phyloP scores from a whole-genome alignment of 1,140 invertebrate genomes.

The Papilio dardanus region DNA sequence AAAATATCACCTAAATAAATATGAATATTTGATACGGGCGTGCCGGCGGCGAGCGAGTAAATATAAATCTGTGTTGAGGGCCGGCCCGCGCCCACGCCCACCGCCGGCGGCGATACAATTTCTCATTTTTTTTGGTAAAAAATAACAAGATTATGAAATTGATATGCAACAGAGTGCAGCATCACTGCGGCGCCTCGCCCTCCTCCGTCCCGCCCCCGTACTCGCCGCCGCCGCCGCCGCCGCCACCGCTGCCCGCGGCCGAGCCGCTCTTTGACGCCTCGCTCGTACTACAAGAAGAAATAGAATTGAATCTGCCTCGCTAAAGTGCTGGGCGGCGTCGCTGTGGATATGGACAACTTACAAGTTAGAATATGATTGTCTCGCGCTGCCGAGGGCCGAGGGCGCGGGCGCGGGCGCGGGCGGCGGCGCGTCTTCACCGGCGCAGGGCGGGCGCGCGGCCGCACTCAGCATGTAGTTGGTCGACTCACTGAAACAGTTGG shows the following conservation, averaged over 20 bases:
- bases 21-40: conserved; percentile 67
- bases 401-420: conserved; percentile 46
- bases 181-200: conserved; percentile 63
- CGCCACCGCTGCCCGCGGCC: conserved; percentile 36
- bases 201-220: conserved; percentile 47
- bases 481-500: conserved; percentile 80
- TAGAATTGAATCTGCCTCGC: not conserved
- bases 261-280: conserved; percentile 55
- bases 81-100: conserved; percentile 31
- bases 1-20: conserved; percentile 82
- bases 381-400: conserved; percentile 45
- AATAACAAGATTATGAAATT: conserved; percentile 72
- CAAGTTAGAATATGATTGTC: conserved; percentile 62
- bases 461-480: conserved; percentile 76
- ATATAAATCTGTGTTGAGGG: conserved; percentile 47
- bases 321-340: no score
- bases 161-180: conserved; percentile 59
- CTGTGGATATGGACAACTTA: conserved; percentile 47
- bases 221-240: conserved; percentile 38
- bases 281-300: conserved; percentile 43
- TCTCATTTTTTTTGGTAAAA: conserved; percentile 73
- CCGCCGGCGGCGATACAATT: conserved; percentile 51
- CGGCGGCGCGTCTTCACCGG: conserved; percentile 55
- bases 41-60: conserved; percentile 45
- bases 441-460: conserved; percentile 62